Conservation (phyloP, 2,797 vertebrate genomes). For the Rallus crepitans region DNA sequence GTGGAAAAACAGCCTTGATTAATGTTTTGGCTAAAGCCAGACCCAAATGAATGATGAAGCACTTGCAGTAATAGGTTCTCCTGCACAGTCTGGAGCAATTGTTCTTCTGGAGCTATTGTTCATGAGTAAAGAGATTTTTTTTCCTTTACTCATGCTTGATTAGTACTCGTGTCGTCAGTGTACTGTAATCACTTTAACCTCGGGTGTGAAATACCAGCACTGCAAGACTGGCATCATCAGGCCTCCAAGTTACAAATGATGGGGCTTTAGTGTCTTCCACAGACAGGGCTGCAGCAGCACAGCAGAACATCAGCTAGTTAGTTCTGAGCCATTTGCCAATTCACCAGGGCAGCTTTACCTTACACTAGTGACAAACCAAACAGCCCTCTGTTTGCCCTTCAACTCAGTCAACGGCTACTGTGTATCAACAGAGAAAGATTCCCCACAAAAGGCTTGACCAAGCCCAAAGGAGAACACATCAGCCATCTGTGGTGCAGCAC, state of each 20-base stretch:
- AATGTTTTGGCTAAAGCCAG: conserved; percentile 35
- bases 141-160: background rate
- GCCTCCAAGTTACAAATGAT: background rate
- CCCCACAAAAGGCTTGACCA: background rate
- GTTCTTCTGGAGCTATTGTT: conserved; percentile 3
- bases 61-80: conserved; percentile 29
- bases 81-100: conserved; percentile 30
- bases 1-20: conserved; percentile 53
- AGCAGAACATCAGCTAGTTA: background rate
- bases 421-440: background rate
- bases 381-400: background rate
- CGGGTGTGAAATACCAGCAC: background rate
- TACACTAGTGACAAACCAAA: background rate
- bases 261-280: background rate
- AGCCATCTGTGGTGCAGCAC: background rate
- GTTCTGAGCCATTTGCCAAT: background rate
- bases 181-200: background rate
- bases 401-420: background rate
- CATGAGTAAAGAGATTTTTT: background rate
- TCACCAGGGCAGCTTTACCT: background rate
- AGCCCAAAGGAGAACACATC: background rate
- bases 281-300: background rate
- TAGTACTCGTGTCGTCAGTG: background rate
- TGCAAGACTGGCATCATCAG: background rate
- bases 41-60: conserved; percentile 50